These are phyloP conservation scores for Notechis scutatus DNA, from an alignment of 2,113 vertebrate species.

Conservation along the genomic window DNA sequence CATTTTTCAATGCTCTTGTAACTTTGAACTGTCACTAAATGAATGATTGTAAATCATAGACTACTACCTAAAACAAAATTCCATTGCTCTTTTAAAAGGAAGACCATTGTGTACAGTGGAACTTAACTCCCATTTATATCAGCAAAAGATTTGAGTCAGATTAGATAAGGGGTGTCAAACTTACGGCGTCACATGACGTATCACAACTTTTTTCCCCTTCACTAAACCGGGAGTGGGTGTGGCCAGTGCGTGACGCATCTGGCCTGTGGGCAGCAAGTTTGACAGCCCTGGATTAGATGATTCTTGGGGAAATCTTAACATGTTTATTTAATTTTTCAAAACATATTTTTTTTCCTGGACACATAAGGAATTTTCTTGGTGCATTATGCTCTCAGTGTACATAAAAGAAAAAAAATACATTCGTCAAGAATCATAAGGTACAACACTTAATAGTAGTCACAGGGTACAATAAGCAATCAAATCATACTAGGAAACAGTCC, in stretches of 20 bases:
- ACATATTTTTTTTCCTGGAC: not conserved
- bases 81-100: not conserved
- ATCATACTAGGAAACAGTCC: too few relatives aligned
- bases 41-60: not conserved
- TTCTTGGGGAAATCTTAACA: not conserved
- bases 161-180: too few relatives aligned
- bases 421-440: too few relatives aligned
- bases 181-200: too few relatives aligned
- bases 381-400: too few relatives aligned
- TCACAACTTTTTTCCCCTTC: too few relatives aligned
- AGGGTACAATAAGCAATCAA: too few relatives aligned
- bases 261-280: too few relatives aligned
- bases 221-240: rapidly evolving
- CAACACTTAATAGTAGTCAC: too few relatives aligned
- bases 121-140: not conserved
- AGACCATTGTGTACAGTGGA: not conserved
- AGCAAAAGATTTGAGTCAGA: not conserved
- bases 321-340: not conserved
- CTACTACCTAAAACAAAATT: not conserved
- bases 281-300: not conserved
- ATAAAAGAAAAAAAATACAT: too few relatives aligned
- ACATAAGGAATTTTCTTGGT: too few relatives aligned
- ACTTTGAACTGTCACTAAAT: not conserved
- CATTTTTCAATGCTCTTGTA: not conserved
- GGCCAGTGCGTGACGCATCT: too few relatives aligned